These are phyloP conservation scores for Osmerus eperlanus DNA, from an alignment of 2,113 vertebrate genomes.

Conservation along the genomic window DNA sequence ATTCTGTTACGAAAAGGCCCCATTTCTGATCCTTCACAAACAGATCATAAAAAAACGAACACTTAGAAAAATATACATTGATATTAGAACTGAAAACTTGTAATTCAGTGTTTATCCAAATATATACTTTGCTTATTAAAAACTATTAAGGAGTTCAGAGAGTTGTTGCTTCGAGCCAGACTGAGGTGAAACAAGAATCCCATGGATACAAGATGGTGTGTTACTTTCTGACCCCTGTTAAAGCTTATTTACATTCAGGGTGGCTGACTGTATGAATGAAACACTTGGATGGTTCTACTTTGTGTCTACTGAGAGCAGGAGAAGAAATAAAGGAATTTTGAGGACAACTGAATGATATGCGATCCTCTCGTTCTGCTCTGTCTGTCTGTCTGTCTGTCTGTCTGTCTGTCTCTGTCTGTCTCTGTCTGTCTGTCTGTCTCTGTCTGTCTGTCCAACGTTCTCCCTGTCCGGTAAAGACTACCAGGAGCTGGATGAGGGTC, in stretches of 20 bases:
- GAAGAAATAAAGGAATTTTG: no score
- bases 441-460: conserved; percentile 23
- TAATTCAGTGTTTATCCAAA: conserved; percentile 73
- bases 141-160: conserved; percentile 57
- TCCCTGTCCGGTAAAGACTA: conserved; percentile 31
- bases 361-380: conserved; percentile 1
- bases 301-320: neutral
- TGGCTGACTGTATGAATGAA: conserved; percentile 7
- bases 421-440: conserved; percentile 14
- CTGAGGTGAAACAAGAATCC: conserved; percentile 46
- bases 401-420: conserved; percentile 3
- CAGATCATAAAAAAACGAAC: conserved; percentile 53
- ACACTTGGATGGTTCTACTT: neutral
- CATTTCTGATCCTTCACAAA: conserved; percentile 60
- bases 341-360: no score
- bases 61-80: conserved; percentile 73
- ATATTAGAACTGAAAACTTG: conserved; percentile 65
- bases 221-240: conserved; percentile 42
- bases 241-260: conserved; percentile 68
- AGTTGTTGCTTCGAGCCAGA: conserved; percentile 47
- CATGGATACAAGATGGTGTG: conserved; percentile 51
- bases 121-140: conserved; percentile 70
- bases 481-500: conserved; percentile 33
- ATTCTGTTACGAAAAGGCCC: conserved; percentile 53
- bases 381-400: conserved; percentile 14